Conservation (phyloP, 2,113 vertebrate genomes). For the Chrysemys picta region DNA sequence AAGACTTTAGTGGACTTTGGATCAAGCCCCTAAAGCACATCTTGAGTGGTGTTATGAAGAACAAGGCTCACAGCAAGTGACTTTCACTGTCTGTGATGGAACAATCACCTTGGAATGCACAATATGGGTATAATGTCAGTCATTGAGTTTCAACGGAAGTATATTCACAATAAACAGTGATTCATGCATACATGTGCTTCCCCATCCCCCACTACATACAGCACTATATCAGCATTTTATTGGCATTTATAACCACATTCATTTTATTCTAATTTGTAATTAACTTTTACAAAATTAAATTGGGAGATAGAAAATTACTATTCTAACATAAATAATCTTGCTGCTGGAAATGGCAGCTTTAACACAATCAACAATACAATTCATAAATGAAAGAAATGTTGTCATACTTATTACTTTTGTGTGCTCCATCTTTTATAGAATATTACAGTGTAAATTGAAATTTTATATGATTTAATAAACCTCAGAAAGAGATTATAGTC, state of each 20-base stretch:
- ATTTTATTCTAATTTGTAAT: constrained; percentile 81
- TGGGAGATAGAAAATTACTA: constrained; percentile 76
- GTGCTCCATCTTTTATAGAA: constrained; percentile 77
- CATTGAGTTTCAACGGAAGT: background rate
- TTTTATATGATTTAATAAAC: constrained; percentile 84
- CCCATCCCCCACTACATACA: constrained; percentile 20
- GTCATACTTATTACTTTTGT: constrained; percentile 77
- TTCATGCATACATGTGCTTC: background rate
- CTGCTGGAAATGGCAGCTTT: constrained; percentile 73
- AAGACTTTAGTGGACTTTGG: background rate
- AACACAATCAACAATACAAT: constrained; percentile 75
- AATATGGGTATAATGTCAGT: background rate
- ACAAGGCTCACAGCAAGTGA: background rate
- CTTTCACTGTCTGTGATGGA: background rate
- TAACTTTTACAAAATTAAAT: constrained; percentile 82
- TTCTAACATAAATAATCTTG: constrained; percentile 77
- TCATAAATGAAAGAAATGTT: constrained; percentile 75
- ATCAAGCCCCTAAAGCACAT: background rate
- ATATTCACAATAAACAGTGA: background rate
- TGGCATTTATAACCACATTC: constrained; percentile 66
- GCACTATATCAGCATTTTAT: constrained; percentile 54
- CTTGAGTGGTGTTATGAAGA: background rate
- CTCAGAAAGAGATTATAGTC: constrained; percentile 79
- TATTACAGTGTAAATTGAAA: constrained; percentile 81
- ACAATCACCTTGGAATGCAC: background rate